Evolutionary conservation across 2,797 vertebrate genomes (phyloP).

Genomic region (Heliangelus exortis): DNA sequence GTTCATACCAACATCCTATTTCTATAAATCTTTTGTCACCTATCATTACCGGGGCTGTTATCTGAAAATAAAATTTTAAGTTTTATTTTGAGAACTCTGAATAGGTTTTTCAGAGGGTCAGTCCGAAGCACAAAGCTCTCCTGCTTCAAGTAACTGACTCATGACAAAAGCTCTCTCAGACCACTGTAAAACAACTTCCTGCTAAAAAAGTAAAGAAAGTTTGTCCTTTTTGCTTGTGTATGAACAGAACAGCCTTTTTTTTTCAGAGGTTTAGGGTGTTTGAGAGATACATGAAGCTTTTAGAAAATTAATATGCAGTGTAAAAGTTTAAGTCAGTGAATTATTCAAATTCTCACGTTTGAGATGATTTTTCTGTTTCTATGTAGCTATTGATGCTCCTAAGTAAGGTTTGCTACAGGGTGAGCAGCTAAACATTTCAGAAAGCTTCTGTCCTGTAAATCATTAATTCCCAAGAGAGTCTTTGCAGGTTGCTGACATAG

Average conservation of each 20-base stretch:
- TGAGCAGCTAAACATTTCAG: not conserved
- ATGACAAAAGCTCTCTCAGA: not conserved
- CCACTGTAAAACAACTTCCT: not conserved
- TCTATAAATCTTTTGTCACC: not conserved
- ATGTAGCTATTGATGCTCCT: not conserved
- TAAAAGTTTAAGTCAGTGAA: not conserved
- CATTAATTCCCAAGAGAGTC: conserved; percentile 27
- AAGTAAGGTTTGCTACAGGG: not conserved
- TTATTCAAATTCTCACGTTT: not conserved
- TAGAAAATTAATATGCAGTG: not conserved
- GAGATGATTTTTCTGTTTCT: not conserved
- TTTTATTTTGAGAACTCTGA: not conserved
- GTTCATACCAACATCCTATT: not conserved
- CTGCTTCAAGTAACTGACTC: not conserved
- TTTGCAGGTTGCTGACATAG: conserved; percentile 47
- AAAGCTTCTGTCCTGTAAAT: conserved; percentile 29
- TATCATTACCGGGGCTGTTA: not conserved
- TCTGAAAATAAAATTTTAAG: not conserved
- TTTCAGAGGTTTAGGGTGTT: not conserved
- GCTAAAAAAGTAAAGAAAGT: not conserved
- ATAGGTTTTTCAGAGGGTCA: conserved; percentile 34
- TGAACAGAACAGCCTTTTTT: not conserved
- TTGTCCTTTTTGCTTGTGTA: not conserved
- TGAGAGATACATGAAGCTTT: not conserved
- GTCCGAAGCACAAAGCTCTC: conserved; percentile 10